phyloP scores from a whole-genome alignment of 2,113 vertebrate species.

The Ictalurus punctatus region DNA sequence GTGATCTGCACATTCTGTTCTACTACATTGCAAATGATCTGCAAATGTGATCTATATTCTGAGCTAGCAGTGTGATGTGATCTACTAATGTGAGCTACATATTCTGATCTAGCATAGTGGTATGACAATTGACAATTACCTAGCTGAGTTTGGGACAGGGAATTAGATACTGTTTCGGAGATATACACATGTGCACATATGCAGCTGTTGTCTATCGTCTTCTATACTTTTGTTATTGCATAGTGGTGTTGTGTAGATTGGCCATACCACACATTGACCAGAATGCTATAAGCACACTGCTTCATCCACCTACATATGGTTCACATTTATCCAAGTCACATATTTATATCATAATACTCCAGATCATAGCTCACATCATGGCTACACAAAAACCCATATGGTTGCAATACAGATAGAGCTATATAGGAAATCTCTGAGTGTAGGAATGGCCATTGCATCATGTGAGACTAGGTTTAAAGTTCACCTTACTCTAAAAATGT shows the following conservation, averaged over 20 bases:
- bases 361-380: constrained; percentile 4
- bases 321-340: constrained; percentile 15
- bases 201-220: too few species aligned
- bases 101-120: background rate
- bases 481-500: background rate
- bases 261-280: too few species aligned
- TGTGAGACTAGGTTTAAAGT: constrained; percentile 15
- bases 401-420: constrained; percentile 13
- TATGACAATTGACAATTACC: too few species aligned
- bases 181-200: too few species aligned
- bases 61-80: background rate
- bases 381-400: constrained; percentile 5
- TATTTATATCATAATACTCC: background rate
- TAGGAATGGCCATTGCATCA: constrained; percentile 8
- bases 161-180: too few species aligned
- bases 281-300: too few species aligned
- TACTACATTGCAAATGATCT: too few species aligned
- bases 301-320: constrained; percentile 3
- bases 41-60: background rate
- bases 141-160: too few species aligned
- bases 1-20: background rate
- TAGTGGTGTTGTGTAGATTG: too few species aligned
- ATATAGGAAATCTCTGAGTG: constrained; percentile 31
- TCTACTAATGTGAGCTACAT: background rate
- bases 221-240: too few species aligned